Evolutionary conservation across 1,140 invertebrate genomes (phyloP), one percentile per base, ranked within the genome.

Genomic region (Papilio polyxenes): DNA sequence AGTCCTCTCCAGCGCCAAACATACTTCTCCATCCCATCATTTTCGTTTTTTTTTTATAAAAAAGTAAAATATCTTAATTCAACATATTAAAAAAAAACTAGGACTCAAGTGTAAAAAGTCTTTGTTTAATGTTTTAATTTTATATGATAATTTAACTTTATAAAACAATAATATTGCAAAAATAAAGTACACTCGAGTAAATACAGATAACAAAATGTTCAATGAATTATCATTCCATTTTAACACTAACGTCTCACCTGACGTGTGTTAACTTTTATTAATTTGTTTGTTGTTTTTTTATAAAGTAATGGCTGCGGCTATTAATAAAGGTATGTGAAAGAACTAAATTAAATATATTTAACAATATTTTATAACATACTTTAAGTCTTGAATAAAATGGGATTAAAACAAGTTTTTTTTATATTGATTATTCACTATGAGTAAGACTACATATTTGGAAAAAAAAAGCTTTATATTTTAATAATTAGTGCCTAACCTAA

Each of bases 271-370:
- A n/a, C 15, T 31, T 31, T 53, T 7, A 23, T 65, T 65, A 65
- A 23, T 3, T 23, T 10, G n/a, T 65, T 65, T 65, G 23, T 20
- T 9, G 23, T 23, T 65, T 65, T 20, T 65, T 3, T 56, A 2
- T 69, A 59, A 11, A 98, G 79, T 98, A 98, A 89, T 89, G 87
- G 85, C 87, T 15, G 86, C 86, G 0, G 86, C 86, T 80, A 80
- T 87, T 23, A 88, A 87, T 76, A 88, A 87, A 87, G 87, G 87
- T 88, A 78, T 56, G 74, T 69, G 31, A n/a, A n/a, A n/a, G n/a
- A n/a, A n/a, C n/a, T n/a, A n/a, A n/a, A n/a, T n/a, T n/a, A n/a
- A n/a, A n/a, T n/a, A n/a, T n/a, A n/a, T n/a, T n/a, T n/a, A n/a
- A n/a, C n/a, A n/a, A n/a, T n/a, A n/a, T n/a, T n/a, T n/a, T n/a